These are phyloP conservation scores for Eurypyga helias DNA, from an alignment of 2,113 vertebrate genomes.

Conservation along the genomic window DNA sequence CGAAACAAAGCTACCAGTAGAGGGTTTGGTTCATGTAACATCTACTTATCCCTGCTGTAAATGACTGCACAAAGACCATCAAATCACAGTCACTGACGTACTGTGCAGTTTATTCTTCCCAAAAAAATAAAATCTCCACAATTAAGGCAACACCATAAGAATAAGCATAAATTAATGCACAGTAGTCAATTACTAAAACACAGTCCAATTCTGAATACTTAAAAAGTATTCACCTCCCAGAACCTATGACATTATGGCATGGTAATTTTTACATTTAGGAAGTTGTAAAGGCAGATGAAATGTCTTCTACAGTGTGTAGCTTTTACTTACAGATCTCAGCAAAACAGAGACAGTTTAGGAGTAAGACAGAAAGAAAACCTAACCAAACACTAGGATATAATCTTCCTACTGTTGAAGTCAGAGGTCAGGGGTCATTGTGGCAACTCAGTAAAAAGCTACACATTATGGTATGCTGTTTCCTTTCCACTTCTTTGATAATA, in stretches of 20 bases:
- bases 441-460: background rate
- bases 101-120: background rate
- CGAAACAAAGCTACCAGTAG: slow-evolving; percentile 9
- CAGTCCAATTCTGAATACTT: background rate
- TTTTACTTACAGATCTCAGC: background rate
- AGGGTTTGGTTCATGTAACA: background rate
- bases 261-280: background rate
- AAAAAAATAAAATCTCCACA: background rate
- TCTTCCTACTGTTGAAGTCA: background rate
- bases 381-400: too few relatives aligned
- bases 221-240: background rate
- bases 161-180: background rate
- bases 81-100: background rate
- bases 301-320: background rate
- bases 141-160: background rate
- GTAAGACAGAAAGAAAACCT: background rate
- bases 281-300: background rate
- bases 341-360: background rate
- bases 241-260: background rate
- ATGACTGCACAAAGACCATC: background rate
- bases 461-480: background rate
- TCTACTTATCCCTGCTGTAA: background rate
- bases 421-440: background rate
- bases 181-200: background rate
- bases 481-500: background rate